Conservation (phyloP, 1,140 invertebrate species). For the Holcopasites calliopsidis region DNA sequence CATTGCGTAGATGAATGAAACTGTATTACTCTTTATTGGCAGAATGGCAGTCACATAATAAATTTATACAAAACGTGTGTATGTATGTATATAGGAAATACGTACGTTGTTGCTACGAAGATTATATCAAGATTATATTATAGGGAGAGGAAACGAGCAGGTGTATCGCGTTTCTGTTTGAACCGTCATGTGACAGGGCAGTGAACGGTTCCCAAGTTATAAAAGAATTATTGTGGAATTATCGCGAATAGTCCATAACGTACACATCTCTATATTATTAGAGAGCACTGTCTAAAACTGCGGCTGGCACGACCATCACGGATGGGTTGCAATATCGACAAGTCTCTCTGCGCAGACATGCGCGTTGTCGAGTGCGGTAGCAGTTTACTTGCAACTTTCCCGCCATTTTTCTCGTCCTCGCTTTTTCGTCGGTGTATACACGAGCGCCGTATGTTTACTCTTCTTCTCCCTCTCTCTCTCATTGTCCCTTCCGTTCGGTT, state of each 20-base stretch:
- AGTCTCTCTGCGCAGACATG: conserved; percentile 46
- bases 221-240: not conserved
- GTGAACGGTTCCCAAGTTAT: conserved; percentile 5
- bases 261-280: conserved; percentile 42
- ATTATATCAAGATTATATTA: conserved; percentile 43
- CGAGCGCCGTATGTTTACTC: conserved; percentile 11
- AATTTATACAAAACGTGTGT: conserved; percentile 50
- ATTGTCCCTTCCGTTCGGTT: conserved; percentile 10
- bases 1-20: conserved; percentile 1
- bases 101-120: conserved; percentile 38
- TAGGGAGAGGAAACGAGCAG: conserved; percentile 19
- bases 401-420: conserved; percentile 57
- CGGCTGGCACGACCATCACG: conserved; percentile 27
- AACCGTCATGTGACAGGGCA: not conserved
- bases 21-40: conserved; percentile 53
- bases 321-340: conserved; percentile 59
- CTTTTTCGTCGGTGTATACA: not conserved
- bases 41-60: conserved; percentile 53
- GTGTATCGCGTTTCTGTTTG: conserved; percentile 5
- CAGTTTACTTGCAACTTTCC: conserved; percentile 49
- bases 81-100: conserved; percentile 31
- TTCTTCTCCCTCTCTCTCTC: not conserved
- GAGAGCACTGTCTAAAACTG: conserved; percentile 30
- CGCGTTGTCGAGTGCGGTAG: conserved; percentile 33
- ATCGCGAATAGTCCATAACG: conserved; percentile 13